Evolutionary conservation across 2,113 vertebrate species (phyloP).

Genomic region (Arizona elegans): DNA sequence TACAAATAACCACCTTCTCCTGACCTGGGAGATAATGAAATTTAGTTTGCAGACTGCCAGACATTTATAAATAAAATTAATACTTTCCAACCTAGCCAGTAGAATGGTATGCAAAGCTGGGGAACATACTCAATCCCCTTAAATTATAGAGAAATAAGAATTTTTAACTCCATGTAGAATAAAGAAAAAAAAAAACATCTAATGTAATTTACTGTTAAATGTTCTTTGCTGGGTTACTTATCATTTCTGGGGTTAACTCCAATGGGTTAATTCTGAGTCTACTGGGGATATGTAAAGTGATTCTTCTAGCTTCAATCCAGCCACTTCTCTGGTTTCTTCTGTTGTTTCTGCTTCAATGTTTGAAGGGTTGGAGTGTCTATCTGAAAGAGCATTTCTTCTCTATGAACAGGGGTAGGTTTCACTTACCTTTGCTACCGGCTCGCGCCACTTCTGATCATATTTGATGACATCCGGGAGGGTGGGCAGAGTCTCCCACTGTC

Average conservation of each 20-base stretch:
- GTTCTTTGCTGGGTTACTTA: not conserved
- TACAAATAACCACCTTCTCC: not conserved
- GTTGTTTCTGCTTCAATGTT: not conserved
- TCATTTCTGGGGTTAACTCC: not conserved
- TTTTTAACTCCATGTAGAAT: not conserved
- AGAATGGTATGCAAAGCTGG: not conserved
- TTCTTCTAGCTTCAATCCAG: not conserved
- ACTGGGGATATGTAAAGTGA: not conserved
- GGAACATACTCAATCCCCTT: not conserved
- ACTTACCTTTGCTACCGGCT: no score
- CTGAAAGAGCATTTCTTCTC: not conserved
- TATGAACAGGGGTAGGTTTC: not conserved
- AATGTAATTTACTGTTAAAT: not conserved
- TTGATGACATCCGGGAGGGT: no score
- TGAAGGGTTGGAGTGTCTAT: not conserved
- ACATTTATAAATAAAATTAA: not conserved
- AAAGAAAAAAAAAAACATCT: not conserved
- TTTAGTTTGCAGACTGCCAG: not conserved
- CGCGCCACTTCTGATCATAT: no score
- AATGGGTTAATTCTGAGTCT: not conserved
- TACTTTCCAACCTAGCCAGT: not conserved
- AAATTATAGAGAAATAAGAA: not conserved
- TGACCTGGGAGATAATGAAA: not conserved
- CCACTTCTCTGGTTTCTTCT: not conserved
- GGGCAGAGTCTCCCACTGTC: no score